Percentiles rank a stretch among this genome's conserved stretches.
These are phyloP conservation scores for Brevimyrus niger DNA, from an alignment of 2,113 vertebrate species.

Conservation along the genomic window DNA sequence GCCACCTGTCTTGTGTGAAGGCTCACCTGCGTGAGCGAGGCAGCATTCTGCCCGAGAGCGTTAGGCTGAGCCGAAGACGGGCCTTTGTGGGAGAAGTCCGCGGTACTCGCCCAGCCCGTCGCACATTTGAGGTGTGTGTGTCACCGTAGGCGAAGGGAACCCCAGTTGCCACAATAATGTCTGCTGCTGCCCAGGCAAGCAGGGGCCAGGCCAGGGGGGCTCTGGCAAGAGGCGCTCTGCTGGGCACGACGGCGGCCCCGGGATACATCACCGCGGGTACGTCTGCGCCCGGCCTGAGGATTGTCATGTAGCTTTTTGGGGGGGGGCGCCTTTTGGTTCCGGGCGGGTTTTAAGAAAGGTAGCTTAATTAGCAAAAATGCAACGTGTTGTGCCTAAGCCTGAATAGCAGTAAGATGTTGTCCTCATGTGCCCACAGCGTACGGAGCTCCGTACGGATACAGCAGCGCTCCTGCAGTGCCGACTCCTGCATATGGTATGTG, in stretches of 20 bases:
- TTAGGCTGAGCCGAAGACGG: background rate
- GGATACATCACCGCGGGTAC: slow-evolving; percentile 90
- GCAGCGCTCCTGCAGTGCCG: slow-evolving; percentile 64
- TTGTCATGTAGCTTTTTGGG: background rate
- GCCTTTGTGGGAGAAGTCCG: background rate
- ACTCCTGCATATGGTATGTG: slow-evolving; percentile 92
- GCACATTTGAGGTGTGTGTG: background rate
- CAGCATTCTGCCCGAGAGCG: background rate
- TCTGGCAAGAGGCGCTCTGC: slow-evolving; percentile 81
- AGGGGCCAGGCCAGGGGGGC: slow-evolving; percentile 85
- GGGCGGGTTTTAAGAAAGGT: background rate
- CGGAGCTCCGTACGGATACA: slow-evolving; percentile 88
- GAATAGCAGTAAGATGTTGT: background rate
- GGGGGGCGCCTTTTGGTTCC: background rate
- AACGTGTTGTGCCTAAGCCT: background rate
- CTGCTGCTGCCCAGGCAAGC: slow-evolving; percentile 86
- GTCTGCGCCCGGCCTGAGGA: background rate
- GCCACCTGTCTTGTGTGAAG: background rate
- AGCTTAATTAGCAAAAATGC: background rate
- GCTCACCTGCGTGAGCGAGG: background rate
- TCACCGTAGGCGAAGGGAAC: slow-evolving; percentile 79
- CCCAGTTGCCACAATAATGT: slow-evolving; percentile 78
- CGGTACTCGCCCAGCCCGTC: background rate
- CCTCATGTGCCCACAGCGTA: slow-evolving; percentile 68
- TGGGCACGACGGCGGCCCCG: slow-evolving; percentile 81